phyloP scores from a whole-genome alignment of 2,797 vertebrate genomes.

The Nannoperca australis region DNA sequence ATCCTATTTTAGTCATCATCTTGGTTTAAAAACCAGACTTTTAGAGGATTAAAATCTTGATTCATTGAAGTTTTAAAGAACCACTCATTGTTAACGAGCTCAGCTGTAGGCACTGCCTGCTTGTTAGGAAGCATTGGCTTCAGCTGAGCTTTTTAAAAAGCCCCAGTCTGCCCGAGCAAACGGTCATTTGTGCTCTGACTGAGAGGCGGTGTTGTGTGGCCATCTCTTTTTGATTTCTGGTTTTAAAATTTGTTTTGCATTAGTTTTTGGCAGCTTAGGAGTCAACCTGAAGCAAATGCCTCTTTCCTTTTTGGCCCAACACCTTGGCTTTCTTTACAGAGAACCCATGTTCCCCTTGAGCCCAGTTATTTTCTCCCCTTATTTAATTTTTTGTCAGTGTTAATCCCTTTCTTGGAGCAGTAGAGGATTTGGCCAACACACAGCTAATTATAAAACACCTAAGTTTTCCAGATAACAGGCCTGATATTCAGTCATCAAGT shows the following conservation, averaged over 20 bases:
- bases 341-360: constrained; percentile 9
- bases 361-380: constrained; percentile 12
- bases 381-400: not conserved
- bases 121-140: constrained; percentile 20
- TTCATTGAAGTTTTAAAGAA: not conserved
- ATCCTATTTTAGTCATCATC: not conserved
- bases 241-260: not conserved
- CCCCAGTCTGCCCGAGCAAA: constrained; percentile 15
- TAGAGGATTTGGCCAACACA: constrained; percentile 21
- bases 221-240: not conserved
- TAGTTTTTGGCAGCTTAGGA: constrained; percentile 2
- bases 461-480: constrained; percentile 24
- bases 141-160: constrained; percentile 44
- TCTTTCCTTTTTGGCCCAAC: constrained; percentile 12
- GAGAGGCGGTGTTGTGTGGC: not conserved
- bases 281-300: not conserved
- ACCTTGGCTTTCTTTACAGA: constrained; percentile 1
- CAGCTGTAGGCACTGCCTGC: constrained; percentile 26
- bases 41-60: constrained; percentile 9
- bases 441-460: constrained; percentile 41
- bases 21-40: constrained; percentile 10
- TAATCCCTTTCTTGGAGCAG: constrained; percentile 30
- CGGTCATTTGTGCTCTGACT: not conserved
- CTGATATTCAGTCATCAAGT: constrained; percentile 26
- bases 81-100: constrained; percentile 17